Evolutionary conservation across 2,797 vertebrate genomes (phyloP).

Genomic region (Phataginus tricuspis): DNA sequence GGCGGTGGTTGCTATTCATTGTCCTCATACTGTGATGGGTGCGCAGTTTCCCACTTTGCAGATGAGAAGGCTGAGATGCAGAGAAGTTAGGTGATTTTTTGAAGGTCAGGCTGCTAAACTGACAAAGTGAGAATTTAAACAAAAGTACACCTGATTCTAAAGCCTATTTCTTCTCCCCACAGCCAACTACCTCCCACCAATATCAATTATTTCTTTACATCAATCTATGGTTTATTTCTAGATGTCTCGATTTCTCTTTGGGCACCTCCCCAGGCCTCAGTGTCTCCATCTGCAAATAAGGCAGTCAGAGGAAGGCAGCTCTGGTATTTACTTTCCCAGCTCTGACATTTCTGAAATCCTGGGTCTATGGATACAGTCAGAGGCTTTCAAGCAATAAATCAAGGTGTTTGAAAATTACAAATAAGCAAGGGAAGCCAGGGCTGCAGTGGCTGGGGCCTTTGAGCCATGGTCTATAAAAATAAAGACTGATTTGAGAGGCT

Average conservation of each 20-base stretch:
- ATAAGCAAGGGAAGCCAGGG: neutral
- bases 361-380: slow-evolving; percentile 50
- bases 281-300: neutral
- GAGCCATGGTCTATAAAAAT: slow-evolving; percentile 57
- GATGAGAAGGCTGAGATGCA: neutral
- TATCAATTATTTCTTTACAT: neutral
- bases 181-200: accelerated
- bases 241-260: neutral
- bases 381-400: slow-evolving; percentile 57
- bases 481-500: neutral
- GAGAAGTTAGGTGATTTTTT: neutral
- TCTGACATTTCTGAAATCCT: slow-evolving; percentile 27
- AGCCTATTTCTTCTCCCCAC: neutral
- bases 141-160: neutral
- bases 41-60: neutral
- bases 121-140: neutral
- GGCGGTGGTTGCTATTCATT: accelerated
- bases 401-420: slow-evolving; percentile 65
- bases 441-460: slow-evolving; percentile 26
- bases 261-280: neutral
- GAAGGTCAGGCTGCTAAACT: neutral
- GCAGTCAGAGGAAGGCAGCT: neutral
- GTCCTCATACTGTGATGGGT: accelerated
- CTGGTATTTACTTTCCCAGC: neutral
- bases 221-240: neutral